Conservation (phyloP, 2,113 vertebrate species). For the Phasianus colchicus region DNA sequence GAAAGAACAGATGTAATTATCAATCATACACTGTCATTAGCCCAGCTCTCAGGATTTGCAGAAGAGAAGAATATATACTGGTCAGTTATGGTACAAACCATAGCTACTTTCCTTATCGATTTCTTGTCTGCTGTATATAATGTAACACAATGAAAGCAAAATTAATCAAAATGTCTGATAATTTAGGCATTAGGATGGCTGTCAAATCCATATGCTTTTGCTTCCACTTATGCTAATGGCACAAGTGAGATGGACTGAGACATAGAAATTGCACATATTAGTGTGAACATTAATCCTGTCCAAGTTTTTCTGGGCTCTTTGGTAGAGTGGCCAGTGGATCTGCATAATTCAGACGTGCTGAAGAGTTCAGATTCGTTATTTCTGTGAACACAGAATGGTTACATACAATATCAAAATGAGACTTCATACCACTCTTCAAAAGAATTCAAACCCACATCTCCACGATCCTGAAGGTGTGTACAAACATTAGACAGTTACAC, state of each 20-base stretch:
- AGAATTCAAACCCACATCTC: neutral
- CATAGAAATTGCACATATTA: neutral
- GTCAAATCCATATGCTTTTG: neutral
- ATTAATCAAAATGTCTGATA: conserved; percentile 10
- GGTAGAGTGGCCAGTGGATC: neutral
- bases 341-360: neutral
- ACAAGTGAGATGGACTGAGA: neutral
- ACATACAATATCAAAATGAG: neutral
- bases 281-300: neutral
- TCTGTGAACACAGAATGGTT: neutral
- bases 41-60: conserved; percentile 1
- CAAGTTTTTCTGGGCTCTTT: neutral
- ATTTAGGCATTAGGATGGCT: neutral
- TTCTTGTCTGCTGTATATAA: neutral
- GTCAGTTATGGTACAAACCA: conserved; percentile 15
- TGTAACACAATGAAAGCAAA: neutral
- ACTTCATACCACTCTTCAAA: neutral
- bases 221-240: neutral
- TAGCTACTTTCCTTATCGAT: neutral
- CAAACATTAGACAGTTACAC: neutral
- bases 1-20: conserved; percentile 76
- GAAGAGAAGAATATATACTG: neutral
- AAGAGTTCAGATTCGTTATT: neutral
- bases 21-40: conserved; percentile 65
- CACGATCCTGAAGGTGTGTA: neutral